These are phyloP conservation scores for Myocastor coypus DNA, from an alignment of 2,113 vertebrate species.

Conservation along the genomic window DNA sequence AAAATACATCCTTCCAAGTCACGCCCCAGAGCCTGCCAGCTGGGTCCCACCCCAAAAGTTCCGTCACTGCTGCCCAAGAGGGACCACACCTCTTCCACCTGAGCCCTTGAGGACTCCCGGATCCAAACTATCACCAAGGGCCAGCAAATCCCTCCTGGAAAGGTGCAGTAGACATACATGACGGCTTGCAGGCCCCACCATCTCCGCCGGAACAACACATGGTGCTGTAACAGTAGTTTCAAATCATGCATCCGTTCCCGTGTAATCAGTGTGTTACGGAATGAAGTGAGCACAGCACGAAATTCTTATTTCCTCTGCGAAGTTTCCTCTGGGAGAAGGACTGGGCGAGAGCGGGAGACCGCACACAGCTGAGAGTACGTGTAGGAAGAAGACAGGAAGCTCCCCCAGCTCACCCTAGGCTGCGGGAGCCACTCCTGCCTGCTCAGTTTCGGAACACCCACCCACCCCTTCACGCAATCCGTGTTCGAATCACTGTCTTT, in stretches of 20 bases:
- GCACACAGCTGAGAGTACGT: neutral
- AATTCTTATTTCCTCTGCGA: neutral
- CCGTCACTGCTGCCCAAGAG: neutral
- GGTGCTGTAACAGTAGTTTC: neutral
- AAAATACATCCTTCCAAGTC: neutral
- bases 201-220: neutral
- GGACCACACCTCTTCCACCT: neutral
- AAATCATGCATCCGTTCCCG: neutral
- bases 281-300: neutral
- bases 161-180: neutral
- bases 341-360: neutral
- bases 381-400: no score
- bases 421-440: neutral
- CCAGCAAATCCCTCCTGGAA: neutral
- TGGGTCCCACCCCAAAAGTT: neutral
- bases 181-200: neutral
- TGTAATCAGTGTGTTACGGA: neutral
- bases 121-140: neutral
- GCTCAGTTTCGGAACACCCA: no score
- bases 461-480: neutral
- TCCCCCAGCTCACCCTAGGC: neutral
- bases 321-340: slow-evolving; percentile 23
- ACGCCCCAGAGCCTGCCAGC: neutral
- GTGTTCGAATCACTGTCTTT: neutral
- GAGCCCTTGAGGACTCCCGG: neutral